phyloP scores from a whole-genome alignment of 2,888 invertebrate species.

The Andrena minutula region DNA sequence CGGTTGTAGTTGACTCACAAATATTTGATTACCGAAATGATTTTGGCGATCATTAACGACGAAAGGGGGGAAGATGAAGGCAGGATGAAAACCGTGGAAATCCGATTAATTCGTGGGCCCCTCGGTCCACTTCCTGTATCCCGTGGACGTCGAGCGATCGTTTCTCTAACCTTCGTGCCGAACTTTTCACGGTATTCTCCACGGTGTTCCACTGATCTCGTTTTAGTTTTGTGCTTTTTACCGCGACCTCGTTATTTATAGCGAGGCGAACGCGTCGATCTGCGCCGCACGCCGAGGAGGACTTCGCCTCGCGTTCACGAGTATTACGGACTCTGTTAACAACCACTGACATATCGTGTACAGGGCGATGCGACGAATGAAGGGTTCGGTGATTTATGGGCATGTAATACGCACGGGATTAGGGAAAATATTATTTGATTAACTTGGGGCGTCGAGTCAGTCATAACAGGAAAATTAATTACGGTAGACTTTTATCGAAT shows the following conservation, averaged over 20 bases:
- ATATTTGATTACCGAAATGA: background rate
- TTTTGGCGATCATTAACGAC: slow-evolving; percentile 6
- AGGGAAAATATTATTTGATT: background rate
- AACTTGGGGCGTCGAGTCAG: no score
- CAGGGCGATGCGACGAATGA: background rate
- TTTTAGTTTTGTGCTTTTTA: slow-evolving; percentile 58
- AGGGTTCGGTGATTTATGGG: no score
- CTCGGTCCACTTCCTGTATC: background rate
- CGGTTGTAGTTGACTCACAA: no score
- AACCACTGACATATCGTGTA: background rate
- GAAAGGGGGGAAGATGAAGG: background rate
- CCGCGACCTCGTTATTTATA: slow-evolving; percentile 46
- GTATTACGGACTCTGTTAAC: slow-evolving; percentile 12
- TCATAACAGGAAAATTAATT: no score
- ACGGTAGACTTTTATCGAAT: no score
- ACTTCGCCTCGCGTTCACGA: slow-evolving; percentile 5
- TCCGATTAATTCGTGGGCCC: background rate
- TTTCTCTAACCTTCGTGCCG: slow-evolving; percentile 20
- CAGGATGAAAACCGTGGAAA: background rate
- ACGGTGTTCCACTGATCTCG: slow-evolving; percentile 46
- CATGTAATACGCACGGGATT: background rate
- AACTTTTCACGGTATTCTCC: slow-evolving; percentile 35
- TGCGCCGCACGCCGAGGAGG: slow-evolving; percentile 12
- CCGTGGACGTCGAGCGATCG: background rate
- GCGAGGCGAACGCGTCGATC: slow-evolving; percentile 28